Base-by-base conservation (phyloP, 2,797 vertebrate genomes). In the Apodemus agrarius region DNA sequence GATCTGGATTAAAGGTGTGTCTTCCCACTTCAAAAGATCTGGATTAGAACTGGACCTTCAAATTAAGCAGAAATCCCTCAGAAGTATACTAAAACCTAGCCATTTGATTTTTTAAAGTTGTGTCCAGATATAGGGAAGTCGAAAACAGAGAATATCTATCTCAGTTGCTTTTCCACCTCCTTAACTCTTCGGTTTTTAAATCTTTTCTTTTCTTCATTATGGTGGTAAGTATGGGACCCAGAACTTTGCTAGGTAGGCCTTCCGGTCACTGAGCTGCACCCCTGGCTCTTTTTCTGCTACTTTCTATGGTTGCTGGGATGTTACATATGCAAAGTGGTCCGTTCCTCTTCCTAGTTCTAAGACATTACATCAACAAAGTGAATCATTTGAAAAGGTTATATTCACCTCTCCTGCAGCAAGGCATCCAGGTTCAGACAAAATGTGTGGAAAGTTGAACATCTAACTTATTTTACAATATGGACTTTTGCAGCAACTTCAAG, bases 401-500 rank as follows among this genome's bases (percentile, higher is more conserved):
- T 69, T 22, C 6, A 4, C 61, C 31, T 75, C 63, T 84, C 65
- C 34, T 72, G 7, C 22, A 10, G 63, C 65, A 90, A 86, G 52
- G 69, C 43, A 78, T 59, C 90, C 31, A 22, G 63, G 89, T 92
- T 59, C 43, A 93, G 89, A 95, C 24, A 91, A 95, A 95, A 80
- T 46, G 22, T 57, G 34, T 89, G 9, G 63, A 96, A 93, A 76
- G 3, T 46, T 69, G 40, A 90, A 89, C 6, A 16, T 82, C 31
- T 16, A 49, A 46, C 90, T 93, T 86, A 81, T 78, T 95, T 96
- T 83, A 80, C 16, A 91, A 7, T 54, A 52, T 82, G 83, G n/a
- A 65, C 65, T 93, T 72, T 37, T 79, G 59, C 10, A 96, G 34
- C 22, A 95, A 86, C 67, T 91, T 97, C 17, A 94, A 90, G 78